Evolutionary conservation across 2,797 vertebrate genomes (phyloP).

Genomic region (Takifugu rubripes): DNA sequence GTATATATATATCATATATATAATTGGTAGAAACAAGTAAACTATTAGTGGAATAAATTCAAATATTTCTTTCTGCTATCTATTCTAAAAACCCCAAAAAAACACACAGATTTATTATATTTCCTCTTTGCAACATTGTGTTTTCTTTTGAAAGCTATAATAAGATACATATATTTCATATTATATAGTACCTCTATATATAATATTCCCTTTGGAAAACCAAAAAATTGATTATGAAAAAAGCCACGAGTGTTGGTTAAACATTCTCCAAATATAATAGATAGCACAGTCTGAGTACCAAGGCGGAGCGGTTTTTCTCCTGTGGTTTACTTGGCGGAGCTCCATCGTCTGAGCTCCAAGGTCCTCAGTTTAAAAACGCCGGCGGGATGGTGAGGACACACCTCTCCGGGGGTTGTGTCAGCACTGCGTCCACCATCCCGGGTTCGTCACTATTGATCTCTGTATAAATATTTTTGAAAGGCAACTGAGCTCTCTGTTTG

Average conservation of each 20-base stretch:
- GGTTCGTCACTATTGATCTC: slow-evolving; percentile 63
- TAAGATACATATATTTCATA: slow-evolving; percentile 73
- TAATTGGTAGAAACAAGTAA: slow-evolving; percentile 80
- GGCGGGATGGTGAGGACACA: slow-evolving; percentile 59
- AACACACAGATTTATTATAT: slow-evolving; percentile 63
- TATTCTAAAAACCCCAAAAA: slow-evolving; percentile 74
- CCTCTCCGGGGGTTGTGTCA: slow-evolving; percentile 45
- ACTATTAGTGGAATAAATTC: slow-evolving; percentile 76
- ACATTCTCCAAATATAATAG: slow-evolving; percentile 82
- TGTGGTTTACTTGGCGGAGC: slow-evolving; percentile 52
- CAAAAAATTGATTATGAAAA: slow-evolving; percentile 80
- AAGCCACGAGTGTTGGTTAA: slow-evolving; percentile 87
- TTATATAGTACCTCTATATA: slow-evolving; percentile 72
- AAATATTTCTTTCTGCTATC: slow-evolving; percentile 67
- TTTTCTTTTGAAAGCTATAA: slow-evolving; percentile 79
- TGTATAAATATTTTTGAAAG: slow-evolving; percentile 79
- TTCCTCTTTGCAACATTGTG: slow-evolving; percentile 68
- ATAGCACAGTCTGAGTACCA: slow-evolving; percentile 77
- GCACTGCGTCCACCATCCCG: slow-evolving; percentile 51
- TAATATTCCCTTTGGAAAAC: slow-evolving; percentile 76
- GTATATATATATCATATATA: slow-evolving; percentile 72
- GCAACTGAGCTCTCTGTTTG: slow-evolving; percentile 79
- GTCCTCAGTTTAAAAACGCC: slow-evolving; percentile 67
- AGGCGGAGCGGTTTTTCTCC: slow-evolving; percentile 59
- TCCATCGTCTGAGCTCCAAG: slow-evolving; percentile 56